phyloP scores from a whole-genome alignment of 2,113 vertebrate species.

The Cranoglanis bouderius region DNA sequence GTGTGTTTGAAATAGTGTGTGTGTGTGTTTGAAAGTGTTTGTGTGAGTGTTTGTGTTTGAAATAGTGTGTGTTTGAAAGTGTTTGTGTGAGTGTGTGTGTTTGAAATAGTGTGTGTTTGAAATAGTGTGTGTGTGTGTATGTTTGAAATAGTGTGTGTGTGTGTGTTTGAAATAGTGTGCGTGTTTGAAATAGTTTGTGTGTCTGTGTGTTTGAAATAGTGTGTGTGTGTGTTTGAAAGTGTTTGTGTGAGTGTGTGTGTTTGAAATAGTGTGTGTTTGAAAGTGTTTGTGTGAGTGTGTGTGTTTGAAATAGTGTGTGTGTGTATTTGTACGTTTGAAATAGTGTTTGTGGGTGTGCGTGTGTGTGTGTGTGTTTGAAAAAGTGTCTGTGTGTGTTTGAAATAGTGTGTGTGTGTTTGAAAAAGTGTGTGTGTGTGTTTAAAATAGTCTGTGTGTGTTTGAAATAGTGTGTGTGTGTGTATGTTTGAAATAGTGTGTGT shows the following conservation, averaged over 20 bases:
- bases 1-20: not conserved
- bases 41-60: not conserved
- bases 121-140: not conserved
- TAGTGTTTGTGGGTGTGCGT: too few species aligned
- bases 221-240: not conserved
- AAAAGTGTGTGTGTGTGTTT: not conserved
- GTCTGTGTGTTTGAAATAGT: not conserved
- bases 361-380: not conserved
- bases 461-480: not conserved
- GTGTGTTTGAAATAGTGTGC: not conserved
- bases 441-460: not conserved
- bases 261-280: not conserved
- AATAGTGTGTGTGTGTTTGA: constrained; percentile 10
- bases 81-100: not conserved
- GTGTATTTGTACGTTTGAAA: not conserved
- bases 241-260: not conserved
- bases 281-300: constrained; percentile 1
- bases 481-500: not conserved
- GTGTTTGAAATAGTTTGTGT: not conserved
- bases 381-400: constrained; percentile 47
- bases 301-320: not conserved
- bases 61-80: not conserved
- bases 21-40: not conserved
- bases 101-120: not conserved
- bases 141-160: not conserved